Evolutionary conservation across 1,140 invertebrate species (phyloP).

Genomic region (Penaeus indicus): DNA sequence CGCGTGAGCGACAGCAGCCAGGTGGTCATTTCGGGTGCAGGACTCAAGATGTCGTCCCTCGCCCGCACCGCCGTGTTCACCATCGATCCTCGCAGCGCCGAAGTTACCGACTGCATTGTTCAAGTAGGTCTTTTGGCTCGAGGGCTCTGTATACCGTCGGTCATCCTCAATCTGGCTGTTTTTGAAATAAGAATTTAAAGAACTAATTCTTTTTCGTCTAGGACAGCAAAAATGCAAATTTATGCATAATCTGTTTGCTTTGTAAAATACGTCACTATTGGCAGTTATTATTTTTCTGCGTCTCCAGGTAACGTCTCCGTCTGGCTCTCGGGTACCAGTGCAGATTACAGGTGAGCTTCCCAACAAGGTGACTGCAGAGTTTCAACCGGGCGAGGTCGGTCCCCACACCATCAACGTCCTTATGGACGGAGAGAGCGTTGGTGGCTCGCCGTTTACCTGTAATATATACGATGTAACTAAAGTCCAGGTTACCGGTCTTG

Average conservation of each 20-base stretch:
- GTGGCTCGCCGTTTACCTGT: slow-evolving; percentile 92
- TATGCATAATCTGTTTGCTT: not conserved
- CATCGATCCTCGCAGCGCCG: slow-evolving; percentile 75
- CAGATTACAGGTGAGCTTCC: slow-evolving; percentile 75
- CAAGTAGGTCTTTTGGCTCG: slow-evolving; percentile 67
- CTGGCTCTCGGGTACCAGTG: slow-evolving; percentile 81
- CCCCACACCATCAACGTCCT: slow-evolving; percentile 86
- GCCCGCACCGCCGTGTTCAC: slow-evolving; percentile 75
- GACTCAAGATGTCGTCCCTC: slow-evolving; percentile 77
- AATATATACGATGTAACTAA: slow-evolving; percentile 92
- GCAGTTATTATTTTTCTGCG: not conserved
- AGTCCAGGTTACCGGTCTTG: slow-evolving; percentile 84
- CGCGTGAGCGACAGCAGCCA: slow-evolving; percentile 78
- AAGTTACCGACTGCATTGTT: slow-evolving; percentile 75
- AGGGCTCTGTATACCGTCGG: too few relatives aligned
- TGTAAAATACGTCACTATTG: not conserved
- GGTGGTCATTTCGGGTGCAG: slow-evolving; percentile 75
- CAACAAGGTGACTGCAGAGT: slow-evolving; percentile 80
- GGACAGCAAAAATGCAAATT: not conserved
- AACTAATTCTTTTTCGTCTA: not conserved
- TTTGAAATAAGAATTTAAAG: too few relatives aligned
- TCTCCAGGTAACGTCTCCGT: slow-evolving; percentile 79
- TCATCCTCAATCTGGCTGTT: too few relatives aligned
- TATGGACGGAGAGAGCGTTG: slow-evolving; percentile 85
- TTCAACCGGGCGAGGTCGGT: slow-evolving; percentile 86